Conservation (phyloP, 2,888 invertebrate species). For the Acronicta psi region DNA sequence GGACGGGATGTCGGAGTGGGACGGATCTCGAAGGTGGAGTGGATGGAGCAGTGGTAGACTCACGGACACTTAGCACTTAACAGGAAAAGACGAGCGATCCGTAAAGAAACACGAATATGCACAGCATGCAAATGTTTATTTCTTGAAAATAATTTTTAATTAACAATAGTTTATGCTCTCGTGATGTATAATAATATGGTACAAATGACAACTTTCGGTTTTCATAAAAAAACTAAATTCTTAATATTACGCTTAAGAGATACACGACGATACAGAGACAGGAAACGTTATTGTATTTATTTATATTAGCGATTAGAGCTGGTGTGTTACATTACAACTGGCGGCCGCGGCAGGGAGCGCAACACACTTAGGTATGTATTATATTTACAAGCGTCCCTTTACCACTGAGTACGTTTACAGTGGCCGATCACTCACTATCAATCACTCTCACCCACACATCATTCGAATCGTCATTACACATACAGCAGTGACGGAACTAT, state of each 20-base stretch:
- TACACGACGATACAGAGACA: slow-evolving; percentile 50
- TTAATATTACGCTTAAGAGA: slow-evolving; percentile 69
- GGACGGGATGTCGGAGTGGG: background rate
- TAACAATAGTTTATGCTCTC: slow-evolving; percentile 84
- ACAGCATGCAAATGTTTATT: slow-evolving; percentile 86
- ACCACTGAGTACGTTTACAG: too few species aligned
- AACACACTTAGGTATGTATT: slow-evolving; percentile 16
- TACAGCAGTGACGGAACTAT: background rate
- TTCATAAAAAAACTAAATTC: slow-evolving; percentile 86
- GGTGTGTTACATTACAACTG: slow-evolving; percentile 20
- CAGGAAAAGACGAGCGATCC: slow-evolving; percentile 14
- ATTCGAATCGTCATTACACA: too few species aligned
- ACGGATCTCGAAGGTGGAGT: too few species aligned
- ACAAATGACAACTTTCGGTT: slow-evolving; percentile 86
- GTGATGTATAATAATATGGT: slow-evolving; percentile 75
- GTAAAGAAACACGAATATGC: slow-evolving; percentile 74
- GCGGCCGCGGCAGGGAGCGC: slow-evolving; percentile 22
- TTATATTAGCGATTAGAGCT: slow-evolving; percentile 20
- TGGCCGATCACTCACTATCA: slow-evolving; percentile 3
- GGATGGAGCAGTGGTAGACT: too few species aligned
- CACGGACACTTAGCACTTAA: slow-evolving; percentile 35
- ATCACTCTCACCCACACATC: too few species aligned
- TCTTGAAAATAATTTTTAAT: slow-evolving; percentile 87
- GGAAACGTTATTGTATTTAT: slow-evolving; percentile 29
- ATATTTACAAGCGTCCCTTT: slow-evolving; percentile 42